Conservation (phyloP, 2,113 vertebrate species). For the Pogona vitticeps region DNA sequence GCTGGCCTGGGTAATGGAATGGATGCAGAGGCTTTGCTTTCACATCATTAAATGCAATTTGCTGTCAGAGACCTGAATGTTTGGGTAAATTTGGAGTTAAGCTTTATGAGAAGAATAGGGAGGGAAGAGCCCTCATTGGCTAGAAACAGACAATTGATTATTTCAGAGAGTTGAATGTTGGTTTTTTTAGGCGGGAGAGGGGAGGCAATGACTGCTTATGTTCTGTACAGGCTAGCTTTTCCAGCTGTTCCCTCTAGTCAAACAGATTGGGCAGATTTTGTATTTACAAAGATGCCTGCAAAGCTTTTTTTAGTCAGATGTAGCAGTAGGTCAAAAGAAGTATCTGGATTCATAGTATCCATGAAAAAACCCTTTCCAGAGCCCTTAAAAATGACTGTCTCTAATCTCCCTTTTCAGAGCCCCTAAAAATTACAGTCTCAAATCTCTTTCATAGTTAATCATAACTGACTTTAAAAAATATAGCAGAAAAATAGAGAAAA, state of each 20-base stretch:
- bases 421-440: too few relatives aligned
- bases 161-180: background rate
- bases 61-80: background rate
- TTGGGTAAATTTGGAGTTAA: background rate
- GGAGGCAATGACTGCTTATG: background rate
- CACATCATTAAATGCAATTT: background rate
- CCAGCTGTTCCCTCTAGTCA: background rate
- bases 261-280: background rate
- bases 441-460: background rate
- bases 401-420: background rate
- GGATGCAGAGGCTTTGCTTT: background rate
- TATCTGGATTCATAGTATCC: background rate
- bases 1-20: slow-evolving; percentile 16
- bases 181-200: background rate
- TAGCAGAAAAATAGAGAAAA: background rate
- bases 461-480: background rate
- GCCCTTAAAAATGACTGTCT: background rate
- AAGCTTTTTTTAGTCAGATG: background rate
- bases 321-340: background rate
- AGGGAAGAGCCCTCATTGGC: too few relatives aligned
- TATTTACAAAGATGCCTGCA: background rate
- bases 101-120: background rate
- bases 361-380: background rate
- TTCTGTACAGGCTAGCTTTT: background rate
- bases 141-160: background rate